Evolutionary conservation across 2,113 vertebrate genomes (phyloP), one percentile per base, ranked within the genome.

Genomic region (Neolamprologus sp.): DNA sequence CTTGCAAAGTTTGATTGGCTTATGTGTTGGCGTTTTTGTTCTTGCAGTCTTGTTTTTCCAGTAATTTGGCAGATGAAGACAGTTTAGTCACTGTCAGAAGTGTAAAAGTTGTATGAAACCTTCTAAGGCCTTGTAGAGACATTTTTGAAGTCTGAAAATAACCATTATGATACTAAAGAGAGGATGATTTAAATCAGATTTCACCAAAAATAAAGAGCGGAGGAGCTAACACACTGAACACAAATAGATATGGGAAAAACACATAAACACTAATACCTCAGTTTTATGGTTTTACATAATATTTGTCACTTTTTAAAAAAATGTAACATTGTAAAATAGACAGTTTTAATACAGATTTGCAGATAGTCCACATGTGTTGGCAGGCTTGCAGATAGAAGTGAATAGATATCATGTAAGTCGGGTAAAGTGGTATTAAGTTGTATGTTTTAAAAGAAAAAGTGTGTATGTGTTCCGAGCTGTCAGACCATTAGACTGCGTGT

Each of bases 1-100:
- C 55, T 75, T 84, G 33, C 51, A 49, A 89, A 71, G 35, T 73
- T 79, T 33, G 21, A 78, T 47, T 28, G 23, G 71, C 71, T 75
- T 75, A 30, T 30, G 45, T 30, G 26, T 75, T 49, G 42, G 14
- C 16, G 4, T 49, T 54, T 37, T 11, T 21, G 83, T 63, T 53
- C 21, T 28, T 13, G 23, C 16, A 3, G 26, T 28, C 26, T 55
- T 80, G 26, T 79, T 65, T 9, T 82, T 63, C 68, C 51, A 37
- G 28, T 16, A 12, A 16, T 85, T 81, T 80, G n/a, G 51, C 35
- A 5, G 58, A 14, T 55, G 33, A 71, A 78, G 82, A 86, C 78
- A 14, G n/a, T 58, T 88, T 65, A 26, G 57, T 3, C 81, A 40
- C 78, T 79, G 65, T 4, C 16, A 53, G 33, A 30, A 71, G 12